Evolutionary conservation across 2,113 vertebrate species (phyloP).

Genomic region (Fulmarus glacialis): DNA sequence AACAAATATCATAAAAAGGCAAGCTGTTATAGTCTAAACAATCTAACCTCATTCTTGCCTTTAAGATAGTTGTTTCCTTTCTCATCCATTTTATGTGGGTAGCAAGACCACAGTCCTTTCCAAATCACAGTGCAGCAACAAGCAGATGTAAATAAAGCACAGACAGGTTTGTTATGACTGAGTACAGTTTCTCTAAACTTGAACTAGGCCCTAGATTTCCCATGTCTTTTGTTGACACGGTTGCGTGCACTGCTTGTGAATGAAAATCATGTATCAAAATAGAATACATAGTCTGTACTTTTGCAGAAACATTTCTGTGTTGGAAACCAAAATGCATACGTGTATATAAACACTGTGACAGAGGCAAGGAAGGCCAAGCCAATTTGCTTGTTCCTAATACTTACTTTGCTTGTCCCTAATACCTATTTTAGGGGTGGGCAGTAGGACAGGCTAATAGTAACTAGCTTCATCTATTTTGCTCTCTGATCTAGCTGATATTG

Average conservation of each 20-base stretch:
- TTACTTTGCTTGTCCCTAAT: background rate
- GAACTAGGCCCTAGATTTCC: background rate
- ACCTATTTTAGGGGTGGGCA: background rate
- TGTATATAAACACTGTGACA: background rate
- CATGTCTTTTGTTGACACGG: background rate
- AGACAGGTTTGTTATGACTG: background rate
- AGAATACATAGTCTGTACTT: background rate
- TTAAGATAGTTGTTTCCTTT: background rate
- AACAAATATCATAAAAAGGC: background rate
- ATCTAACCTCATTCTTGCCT: background rate
- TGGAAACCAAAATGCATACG: rapidly evolving
- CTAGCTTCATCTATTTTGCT: background rate
- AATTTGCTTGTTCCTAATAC: background rate
- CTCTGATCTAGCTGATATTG: background rate
- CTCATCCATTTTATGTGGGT: background rate
- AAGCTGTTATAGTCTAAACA: background rate
- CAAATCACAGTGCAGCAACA: background rate
- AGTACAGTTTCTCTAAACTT: background rate
- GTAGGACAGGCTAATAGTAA: too few relatives aligned
- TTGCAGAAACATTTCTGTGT: background rate
- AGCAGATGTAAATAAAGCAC: background rate
- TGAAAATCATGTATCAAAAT: background rate
- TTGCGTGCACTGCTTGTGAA: background rate
- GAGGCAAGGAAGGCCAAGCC: background rate
- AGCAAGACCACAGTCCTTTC: background rate